Conservation (phyloP, 2,888 invertebrate species). For the Harpalus rufipes region DNA sequence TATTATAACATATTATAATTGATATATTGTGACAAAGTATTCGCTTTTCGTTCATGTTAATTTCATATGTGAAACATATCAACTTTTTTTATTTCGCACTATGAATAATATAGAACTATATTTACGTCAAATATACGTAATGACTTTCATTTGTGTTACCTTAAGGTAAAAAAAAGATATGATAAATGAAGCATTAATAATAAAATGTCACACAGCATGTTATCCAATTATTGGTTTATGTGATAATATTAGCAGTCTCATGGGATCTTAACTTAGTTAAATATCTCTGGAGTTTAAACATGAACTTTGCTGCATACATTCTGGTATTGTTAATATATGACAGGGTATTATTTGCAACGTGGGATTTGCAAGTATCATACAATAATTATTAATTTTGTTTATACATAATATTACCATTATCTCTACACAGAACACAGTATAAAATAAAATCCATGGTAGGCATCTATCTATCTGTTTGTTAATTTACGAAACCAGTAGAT, state of each 20-base stretch:
- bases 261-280: constrained; percentile 8
- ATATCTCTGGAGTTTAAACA: constrained; percentile 35
- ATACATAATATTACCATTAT: not conserved
- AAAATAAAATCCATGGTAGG: too few species aligned
- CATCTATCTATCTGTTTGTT: too few species aligned
- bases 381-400: constrained; percentile 32
- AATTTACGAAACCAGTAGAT: too few species aligned
- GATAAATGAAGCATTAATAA: constrained; percentile 36
- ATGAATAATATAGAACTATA: not conserved
- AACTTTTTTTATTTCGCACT: not conserved
- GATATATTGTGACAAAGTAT: too few species aligned
- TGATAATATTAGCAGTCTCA: constrained; percentile 15
- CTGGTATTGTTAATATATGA: constrained; percentile 28
- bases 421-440: too few species aligned
- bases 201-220: constrained; percentile 2
- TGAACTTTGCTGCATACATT: not conserved
- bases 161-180: not conserved
- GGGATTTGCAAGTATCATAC: constrained; percentile 22
- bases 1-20: too few species aligned
- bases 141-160: not conserved
- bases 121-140: not conserved
- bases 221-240: constrained; percentile 33
- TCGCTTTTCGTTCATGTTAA: too few species aligned
- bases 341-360: not conserved
- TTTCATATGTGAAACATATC: not conserved